phyloP scores from a whole-genome alignment of 2,888 invertebrate species.

The Apoda limacodes region DNA sequence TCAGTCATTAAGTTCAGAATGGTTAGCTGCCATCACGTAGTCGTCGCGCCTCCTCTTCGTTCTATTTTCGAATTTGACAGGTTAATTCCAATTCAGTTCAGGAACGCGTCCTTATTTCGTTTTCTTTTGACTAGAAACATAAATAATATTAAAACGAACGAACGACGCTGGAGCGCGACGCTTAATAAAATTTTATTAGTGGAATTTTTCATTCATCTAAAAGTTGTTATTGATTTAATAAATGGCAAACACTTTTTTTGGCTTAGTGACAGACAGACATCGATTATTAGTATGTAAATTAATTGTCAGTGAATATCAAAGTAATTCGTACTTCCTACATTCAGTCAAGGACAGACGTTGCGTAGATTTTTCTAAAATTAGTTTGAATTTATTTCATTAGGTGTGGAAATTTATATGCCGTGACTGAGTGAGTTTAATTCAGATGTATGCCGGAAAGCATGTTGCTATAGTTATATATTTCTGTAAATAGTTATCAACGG shows the following conservation, averaged over 20 bases:
- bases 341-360: slow-evolving; percentile 35
- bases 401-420: slow-evolving; percentile 46
- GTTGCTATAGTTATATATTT: no score
- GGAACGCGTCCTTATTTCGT: no score
- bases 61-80: slow-evolving; percentile 32
- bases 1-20: slow-evolving; percentile 20
- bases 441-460: no score
- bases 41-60: slow-evolving; percentile 15
- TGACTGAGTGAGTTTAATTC: slow-evolving; percentile 30
- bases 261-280: no score
- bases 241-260: no score
- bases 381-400: slow-evolving; percentile 34
- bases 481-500: no score
- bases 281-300: no score
- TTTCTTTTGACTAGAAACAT: no score
- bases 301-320: no score
- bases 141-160: no score
- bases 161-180: no score
- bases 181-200: slow-evolving; percentile 16
- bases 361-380: slow-evolving; percentile 25
- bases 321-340: slow-evolving; percentile 1
- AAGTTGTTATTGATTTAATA: no score
- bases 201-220: slow-evolving; percentile 31
- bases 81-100: slow-evolving; percentile 20
- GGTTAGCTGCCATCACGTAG: slow-evolving; percentile 8